These are phyloP conservation scores for Drosophila melanica DNA, from an alignment of 1,140 invertebrate species.

Conservation along the genomic window DNA sequence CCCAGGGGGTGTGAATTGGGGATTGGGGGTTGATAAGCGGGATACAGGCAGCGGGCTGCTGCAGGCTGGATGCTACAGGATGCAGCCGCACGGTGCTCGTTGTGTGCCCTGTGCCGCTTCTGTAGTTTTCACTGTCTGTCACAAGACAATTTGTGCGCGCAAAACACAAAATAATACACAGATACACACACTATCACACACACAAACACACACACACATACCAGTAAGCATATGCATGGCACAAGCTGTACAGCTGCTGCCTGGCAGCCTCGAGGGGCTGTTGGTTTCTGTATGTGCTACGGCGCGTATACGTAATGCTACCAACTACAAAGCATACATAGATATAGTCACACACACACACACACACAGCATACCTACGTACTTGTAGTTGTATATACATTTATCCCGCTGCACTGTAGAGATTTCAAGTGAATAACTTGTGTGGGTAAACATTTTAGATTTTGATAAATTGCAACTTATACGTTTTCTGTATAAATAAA, in stretches of 20 bases:
- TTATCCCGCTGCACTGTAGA: conserved; percentile 56
- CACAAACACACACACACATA: conserved; percentile 17
- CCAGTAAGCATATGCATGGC: conserved; percentile 75
- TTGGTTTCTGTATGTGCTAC: conserved; percentile 55
- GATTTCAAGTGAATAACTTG: conserved; percentile 83
- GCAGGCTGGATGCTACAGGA: conserved; percentile 11
- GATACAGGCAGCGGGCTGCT: background rate
- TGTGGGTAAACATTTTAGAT: conserved; percentile 83
- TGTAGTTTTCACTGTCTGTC: conserved; percentile 81
- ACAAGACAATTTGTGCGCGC: conserved; percentile 82
- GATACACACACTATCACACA: conserved; percentile 27
- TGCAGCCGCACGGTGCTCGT: conserved; percentile 29
- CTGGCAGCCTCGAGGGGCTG: conserved; percentile 61
- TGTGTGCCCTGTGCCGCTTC: conserved; percentile 59
- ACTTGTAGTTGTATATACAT: conserved; percentile 15
- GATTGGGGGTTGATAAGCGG: background rate
- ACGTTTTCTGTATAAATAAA: conserved; percentile 83
- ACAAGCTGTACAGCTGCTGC: conserved; percentile 73
- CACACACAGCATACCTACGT: conserved; percentile 7
- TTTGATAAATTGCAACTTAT: conserved; percentile 83
- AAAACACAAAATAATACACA: conserved; percentile 81
- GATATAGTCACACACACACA: conserved; percentile 14
- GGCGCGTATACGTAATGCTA: conserved; percentile 72
- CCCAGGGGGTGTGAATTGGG: conserved; percentile 20
- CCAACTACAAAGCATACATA: conserved; percentile 52